Evolutionary conservation across 2,888 invertebrate species (phyloP).

Genomic region (Empis stercorea): DNA sequence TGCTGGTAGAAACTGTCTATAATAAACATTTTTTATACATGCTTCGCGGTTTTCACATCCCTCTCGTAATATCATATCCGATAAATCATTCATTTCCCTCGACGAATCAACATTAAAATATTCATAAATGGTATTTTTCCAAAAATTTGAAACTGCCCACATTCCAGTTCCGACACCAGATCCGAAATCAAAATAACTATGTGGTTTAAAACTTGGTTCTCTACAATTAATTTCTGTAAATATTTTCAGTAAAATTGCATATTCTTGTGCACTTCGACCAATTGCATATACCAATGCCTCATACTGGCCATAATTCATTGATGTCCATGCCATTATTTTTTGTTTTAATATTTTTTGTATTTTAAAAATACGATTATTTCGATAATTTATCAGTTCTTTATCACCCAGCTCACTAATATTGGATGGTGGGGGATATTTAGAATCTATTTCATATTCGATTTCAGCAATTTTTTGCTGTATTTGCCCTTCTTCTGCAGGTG

Average conservation of each 20-base stretch:
- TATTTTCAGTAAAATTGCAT: constrained; percentile 54
- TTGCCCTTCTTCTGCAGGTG: constrained; percentile 47
- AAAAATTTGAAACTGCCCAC: constrained; percentile 68
- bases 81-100: constrained; percentile 66
- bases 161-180: constrained; percentile 78
- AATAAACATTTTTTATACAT: constrained; percentile 54
- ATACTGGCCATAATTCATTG: constrained; percentile 52
- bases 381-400: constrained; percentile 31
- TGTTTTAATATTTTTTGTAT: constrained; percentile 44
- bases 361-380: constrained; percentile 40
- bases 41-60: constrained; percentile 51
- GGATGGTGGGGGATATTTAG: constrained; percentile 18
- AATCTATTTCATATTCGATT: constrained; percentile 23
- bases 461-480: constrained; percentile 21
- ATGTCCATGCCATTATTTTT: constrained; percentile 59
- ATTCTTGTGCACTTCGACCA: constrained; percentile 59
- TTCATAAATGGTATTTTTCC: constrained; percentile 62
- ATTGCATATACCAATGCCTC: constrained; percentile 58
- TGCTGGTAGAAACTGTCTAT: constrained; percentile 71
- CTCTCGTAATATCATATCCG: constrained; percentile 53
- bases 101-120: constrained; percentile 79
- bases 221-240: constrained; percentile 58
- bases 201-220: constrained; percentile 56
- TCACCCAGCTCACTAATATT: constrained; percentile 22
- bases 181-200: constrained; percentile 77